Conservation (phyloP, 2,888 invertebrate species). For the Cantharis flavilabris region DNA sequence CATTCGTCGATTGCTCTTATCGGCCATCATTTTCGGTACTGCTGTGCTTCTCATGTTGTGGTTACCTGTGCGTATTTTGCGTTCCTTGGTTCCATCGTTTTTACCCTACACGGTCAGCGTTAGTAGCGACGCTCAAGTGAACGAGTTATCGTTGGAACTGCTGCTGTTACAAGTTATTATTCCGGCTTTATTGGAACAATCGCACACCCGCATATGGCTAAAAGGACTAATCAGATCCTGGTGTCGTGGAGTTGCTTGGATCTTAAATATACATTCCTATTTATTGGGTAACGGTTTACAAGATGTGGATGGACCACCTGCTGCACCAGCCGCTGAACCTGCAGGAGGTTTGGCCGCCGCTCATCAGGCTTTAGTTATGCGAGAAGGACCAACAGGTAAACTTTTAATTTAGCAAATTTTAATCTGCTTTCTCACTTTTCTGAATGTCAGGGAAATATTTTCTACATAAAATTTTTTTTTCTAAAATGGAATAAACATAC, state of each 20-base stretch:
- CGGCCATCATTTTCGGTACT: conserved; percentile 94
- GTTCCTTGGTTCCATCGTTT: conserved; percentile 81
- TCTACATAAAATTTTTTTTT: no score
- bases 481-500: no score
- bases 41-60: conserved; percentile 95
- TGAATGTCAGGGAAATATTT: no score
- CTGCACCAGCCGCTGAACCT: conserved; percentile 46
- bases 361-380: conserved; percentile 86
- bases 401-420: neutral
- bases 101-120: conserved; percentile 92
- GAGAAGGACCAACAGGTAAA: conserved; percentile 64
- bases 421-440: neutral
- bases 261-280: conserved; percentile 87
- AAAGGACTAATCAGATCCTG: conserved; percentile 86
- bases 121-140: conserved; percentile 83
- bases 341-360: conserved; percentile 72
- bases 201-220: conserved; percentile 92
- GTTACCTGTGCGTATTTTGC: conserved; percentile 88
- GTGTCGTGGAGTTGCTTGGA: conserved; percentile 84
- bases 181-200: conserved; percentile 94
- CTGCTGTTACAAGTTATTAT: conserved; percentile 90
- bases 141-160: conserved; percentile 92
- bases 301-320: conserved; percentile 41
- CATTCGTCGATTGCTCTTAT: conserved; percentile 86
- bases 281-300: conserved; percentile 72